A percentile compares a stretch with the other conserved stretches of the same genome.
These are phyloP conservation scores for Agriopis leucophaearia DNA, from an alignment of 2,888 invertebrate genomes.

Conservation along the genomic window DNA sequence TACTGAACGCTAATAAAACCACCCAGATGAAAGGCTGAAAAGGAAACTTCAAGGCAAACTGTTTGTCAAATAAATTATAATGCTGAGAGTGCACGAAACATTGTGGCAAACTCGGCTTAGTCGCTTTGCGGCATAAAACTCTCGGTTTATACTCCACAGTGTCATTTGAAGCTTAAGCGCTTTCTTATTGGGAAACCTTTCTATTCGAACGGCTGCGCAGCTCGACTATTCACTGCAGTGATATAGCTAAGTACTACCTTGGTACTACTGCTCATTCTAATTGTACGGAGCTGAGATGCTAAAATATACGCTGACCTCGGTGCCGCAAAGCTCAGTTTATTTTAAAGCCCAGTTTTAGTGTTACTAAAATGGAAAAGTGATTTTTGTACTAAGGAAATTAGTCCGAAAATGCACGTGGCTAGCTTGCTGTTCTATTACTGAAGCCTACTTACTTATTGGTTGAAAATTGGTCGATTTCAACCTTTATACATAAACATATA, in stretches of 20 bases:
- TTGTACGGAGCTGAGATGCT: no score
- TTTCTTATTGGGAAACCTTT: constrained; percentile 8
- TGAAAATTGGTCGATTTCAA: no score
- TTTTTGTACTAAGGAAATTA: no score
- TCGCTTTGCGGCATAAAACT: constrained; percentile 14
- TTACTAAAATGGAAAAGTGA: no score
- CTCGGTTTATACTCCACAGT: constrained; percentile 14
- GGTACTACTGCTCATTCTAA: no score
- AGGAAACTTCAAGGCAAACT: background rate
- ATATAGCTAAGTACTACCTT: background rate
- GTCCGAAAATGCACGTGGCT: no score
- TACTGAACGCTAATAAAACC: background rate
- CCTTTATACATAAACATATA: no score
- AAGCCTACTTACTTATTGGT: no score
- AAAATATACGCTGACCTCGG: no score
- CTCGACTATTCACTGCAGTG: background rate
- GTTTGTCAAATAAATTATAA: constrained; percentile 9
- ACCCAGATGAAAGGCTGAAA: background rate
- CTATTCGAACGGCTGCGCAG: background rate
- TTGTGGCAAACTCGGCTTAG: constrained; percentile 9
- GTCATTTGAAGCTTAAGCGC: constrained; percentile 12
- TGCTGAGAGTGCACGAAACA: constrained; percentile 14
- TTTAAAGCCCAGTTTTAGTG: no score
- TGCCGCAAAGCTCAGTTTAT: no score
- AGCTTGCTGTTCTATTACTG: no score